Percentiles rank a stretch among this genome's conserved stretches.
These are phyloP conservation scores for Alfaro cultratus DNA, from an alignment of 2,797 vertebrate genomes.

Conservation along the genomic window DNA sequence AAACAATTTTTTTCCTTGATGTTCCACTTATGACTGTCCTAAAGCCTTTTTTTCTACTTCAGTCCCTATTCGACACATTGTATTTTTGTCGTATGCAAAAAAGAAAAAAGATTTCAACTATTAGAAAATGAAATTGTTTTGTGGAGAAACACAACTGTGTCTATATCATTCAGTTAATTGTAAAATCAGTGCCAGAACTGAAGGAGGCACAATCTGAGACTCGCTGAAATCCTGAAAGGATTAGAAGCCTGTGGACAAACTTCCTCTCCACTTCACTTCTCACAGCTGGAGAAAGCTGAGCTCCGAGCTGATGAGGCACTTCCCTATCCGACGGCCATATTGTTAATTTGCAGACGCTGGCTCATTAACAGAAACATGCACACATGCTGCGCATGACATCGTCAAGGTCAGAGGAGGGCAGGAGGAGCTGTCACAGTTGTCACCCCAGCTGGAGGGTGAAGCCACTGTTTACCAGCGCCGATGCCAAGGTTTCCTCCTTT, in stretches of 20 bases:
- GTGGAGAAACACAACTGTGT: neutral
- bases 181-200: too few species aligned
- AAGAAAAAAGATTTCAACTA: neutral
- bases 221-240: neutral
- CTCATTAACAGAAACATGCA: constrained; percentile 43
- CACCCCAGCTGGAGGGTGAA: constrained; percentile 26
- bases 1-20: too few species aligned
- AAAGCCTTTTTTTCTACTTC: neutral
- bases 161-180: neutral
- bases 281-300: constrained; percentile 27
- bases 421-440: constrained; percentile 42
- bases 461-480: constrained; percentile 17
- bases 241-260: constrained; percentile 9
- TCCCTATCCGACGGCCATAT: constrained; percentile 2
- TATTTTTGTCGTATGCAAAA: neutral
- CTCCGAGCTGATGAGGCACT: neutral
- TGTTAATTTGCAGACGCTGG: constrained; percentile 17
- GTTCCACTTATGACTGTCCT: too few species aligned
- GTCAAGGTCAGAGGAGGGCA: constrained; percentile 47
- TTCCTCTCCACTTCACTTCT: constrained; percentile 8
- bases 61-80: neutral
- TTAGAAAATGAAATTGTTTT: neutral
- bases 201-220: constrained; percentile 8
- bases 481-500: constrained; percentile 20
- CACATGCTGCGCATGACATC: constrained; percentile 33